A percentile compares a stretch with the other conserved stretches of the same genome.
Evolutionary conservation across 2,113 vertebrate genomes (phyloP).

Genomic region (Tetrax tetrax): DNA sequence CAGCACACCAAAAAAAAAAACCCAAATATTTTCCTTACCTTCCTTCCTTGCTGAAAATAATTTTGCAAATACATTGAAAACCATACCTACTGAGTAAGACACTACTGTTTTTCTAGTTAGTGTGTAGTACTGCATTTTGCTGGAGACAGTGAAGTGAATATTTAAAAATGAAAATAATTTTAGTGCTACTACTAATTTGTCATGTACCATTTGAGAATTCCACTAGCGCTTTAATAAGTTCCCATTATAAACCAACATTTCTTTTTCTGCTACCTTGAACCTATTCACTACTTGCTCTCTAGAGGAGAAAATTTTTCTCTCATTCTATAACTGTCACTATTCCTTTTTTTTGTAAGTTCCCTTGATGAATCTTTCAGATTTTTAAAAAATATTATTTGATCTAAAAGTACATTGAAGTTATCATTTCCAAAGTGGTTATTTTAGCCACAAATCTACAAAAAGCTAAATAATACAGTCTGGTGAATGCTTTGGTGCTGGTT

Average conservation of each 20-base stretch:
- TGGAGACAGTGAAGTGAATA: background rate
- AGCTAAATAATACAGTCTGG: background rate
- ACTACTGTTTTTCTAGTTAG: background rate
- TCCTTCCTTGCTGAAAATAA: background rate
- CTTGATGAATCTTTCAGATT: conserved; percentile 36
- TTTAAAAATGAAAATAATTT: conserved; percentile 53
- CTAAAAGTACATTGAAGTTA: background rate
- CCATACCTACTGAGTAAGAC: background rate
- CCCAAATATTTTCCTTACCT: background rate
- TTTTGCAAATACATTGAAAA: background rate
- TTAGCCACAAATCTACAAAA: conserved; percentile 9
- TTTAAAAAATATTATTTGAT: conserved; percentile 10
- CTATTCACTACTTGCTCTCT: background rate
- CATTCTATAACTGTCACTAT: background rate
- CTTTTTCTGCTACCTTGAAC: background rate
- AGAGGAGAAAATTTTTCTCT: background rate
- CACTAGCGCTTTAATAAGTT: background rate
- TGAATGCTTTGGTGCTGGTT: background rate
- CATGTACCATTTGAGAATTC: conserved; percentile 25
- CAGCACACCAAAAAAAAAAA: background rate
- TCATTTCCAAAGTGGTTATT: conserved; percentile 14
- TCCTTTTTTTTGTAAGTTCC: background rate
- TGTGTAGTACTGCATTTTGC: background rate
- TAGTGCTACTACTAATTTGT: conserved; percentile 51
- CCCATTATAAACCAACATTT: background rate